phyloP scores from a whole-genome alignment of 2,797 vertebrate genomes.

The Hipposideros larvatus region DNA sequence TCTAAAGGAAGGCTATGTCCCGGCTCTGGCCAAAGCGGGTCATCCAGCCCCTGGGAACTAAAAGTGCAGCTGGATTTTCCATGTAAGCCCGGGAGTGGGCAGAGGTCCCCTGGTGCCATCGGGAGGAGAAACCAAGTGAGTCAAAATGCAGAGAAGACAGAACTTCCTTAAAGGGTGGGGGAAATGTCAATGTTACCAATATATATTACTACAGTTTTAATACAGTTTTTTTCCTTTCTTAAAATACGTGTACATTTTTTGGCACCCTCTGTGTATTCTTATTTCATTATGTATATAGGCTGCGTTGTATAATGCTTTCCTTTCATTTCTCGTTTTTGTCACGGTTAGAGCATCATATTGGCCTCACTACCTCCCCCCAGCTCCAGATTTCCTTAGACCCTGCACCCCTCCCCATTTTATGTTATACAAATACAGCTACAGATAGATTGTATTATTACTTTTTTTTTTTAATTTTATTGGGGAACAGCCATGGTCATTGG shows the following conservation, averaged over 20 bases:
- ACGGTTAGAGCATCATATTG: background rate
- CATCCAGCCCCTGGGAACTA: background rate
- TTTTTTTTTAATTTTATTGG: too few species aligned
- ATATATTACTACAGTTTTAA: too few species aligned
- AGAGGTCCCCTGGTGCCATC: background rate
- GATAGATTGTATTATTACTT: background rate
- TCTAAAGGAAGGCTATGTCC: background rate
- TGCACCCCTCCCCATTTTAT: background rate
- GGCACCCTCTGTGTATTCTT: background rate
- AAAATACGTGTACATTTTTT: too few species aligned
- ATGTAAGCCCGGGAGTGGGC: background rate
- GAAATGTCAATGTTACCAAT: background rate
- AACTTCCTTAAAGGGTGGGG: background rate
- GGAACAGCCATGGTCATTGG: too few species aligned
- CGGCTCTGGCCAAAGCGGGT: background rate
- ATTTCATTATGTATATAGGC: background rate
- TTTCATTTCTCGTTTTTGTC: background rate
- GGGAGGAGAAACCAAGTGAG: background rate
- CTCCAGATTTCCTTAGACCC: background rate
- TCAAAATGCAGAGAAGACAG: background rate
- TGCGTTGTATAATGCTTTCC: background rate
- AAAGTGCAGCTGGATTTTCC: background rate
- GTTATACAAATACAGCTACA: background rate
- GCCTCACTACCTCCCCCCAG: background rate
- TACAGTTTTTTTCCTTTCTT: too few species aligned